A percentile compares a stretch with the other conserved stretches of the same genome.
Conservation (phyloP, 2,113 vertebrate species). For the Ibidorhyncha struthersii region DNA sequence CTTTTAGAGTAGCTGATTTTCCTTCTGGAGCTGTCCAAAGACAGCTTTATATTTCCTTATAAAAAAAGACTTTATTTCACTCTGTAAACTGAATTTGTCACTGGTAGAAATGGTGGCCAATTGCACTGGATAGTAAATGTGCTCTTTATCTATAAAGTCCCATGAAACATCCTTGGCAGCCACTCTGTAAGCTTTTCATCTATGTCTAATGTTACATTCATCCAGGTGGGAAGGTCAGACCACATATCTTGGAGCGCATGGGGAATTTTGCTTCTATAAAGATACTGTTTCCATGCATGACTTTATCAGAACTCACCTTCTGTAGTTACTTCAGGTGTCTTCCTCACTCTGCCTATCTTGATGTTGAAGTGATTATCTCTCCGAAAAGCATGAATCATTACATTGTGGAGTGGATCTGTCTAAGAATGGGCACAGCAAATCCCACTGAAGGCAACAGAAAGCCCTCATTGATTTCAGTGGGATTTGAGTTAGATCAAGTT, state of each 20-base stretch:
- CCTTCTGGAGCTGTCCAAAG: neutral
- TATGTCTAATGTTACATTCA: neutral
- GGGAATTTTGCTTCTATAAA: neutral
- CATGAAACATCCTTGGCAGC: neutral
- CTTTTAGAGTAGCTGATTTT: neutral
- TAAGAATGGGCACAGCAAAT: neutral
- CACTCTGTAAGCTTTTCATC: neutral
- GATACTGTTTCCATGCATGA: neutral
- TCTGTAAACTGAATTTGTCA: neutral
- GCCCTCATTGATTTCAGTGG: neutral
- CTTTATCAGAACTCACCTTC: neutral
- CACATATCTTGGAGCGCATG: neutral
- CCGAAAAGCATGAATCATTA: neutral
- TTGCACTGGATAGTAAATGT: neutral
- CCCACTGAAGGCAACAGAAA: neutral
- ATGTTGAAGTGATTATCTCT: neutral
- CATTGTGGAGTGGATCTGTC: neutral
- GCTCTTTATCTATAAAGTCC: neutral
- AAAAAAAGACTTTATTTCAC: neutral
- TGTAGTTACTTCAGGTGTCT: neutral
- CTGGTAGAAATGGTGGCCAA: neutral
- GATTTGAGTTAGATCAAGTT: neutral
- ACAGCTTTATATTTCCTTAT: neutral
- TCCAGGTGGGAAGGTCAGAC: neutral
- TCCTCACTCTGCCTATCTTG: neutral